Evolutionary conservation across 2,888 invertebrate genomes (phyloP), one percentile per base, ranked within the genome.

Genomic region (Ceriagrion tenellum): DNA sequence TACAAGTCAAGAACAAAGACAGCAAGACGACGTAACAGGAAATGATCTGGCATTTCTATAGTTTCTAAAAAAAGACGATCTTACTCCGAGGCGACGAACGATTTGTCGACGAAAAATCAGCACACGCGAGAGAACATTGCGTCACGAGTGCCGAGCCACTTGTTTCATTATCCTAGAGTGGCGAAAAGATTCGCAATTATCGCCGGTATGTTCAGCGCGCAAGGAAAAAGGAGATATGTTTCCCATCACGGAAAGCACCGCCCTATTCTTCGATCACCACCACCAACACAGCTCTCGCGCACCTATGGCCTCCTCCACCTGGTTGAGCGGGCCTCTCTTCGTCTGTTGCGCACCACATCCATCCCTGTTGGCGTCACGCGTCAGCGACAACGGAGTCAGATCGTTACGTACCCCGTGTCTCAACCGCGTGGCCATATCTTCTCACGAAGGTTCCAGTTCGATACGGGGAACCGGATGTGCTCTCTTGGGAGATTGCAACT

Each of bases 141-240:
- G 26, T 81, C 81, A 81, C 81, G 35, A 81, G 18, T 10, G 81
- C 16, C 81, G 81, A 81, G 35, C 81, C 81, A 81, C 81, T 81
- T 81, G 81, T 81, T 81, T 81, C 13, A 81, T 81, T 81, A 30
- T 81, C 81, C 81, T 18, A 16, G 35, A 35, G 81, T 16, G 16
- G 81, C 16, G 81, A 81, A n/a, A 81, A 81, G 81, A 81, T 81
- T 35, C 35, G 81, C 16, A 81, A 81, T 81, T 81, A 81, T 81
- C 81, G 3, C 13, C 35, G 16, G 6, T 30, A n/a, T 35, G 81
- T 35, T 35, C 81, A 35, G 81, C 81, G 81, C n/a, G 81, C 30
- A 35, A 81, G 6, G 35, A 26, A n/a, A 81, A 81, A 1, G 74
- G 23, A 10, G 16, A 35, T 1, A 30, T 8, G n/a, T 35, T 30